Evolutionary conservation across 2,113 vertebrate species (phyloP).

Genomic region (Cheirogaleus medius): DNA sequence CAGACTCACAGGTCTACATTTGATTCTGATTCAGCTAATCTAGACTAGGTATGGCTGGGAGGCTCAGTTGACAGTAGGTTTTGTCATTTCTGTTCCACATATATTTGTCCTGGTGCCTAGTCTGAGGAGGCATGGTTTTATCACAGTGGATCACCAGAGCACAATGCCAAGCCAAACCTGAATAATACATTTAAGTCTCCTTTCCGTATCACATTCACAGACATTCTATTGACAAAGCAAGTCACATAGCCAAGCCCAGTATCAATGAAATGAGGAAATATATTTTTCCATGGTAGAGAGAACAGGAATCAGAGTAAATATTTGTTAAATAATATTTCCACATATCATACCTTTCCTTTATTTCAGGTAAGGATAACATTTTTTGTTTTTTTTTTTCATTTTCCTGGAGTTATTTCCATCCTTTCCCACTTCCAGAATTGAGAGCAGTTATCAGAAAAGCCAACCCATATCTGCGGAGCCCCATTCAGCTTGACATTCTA

Average conservation of each 20-base stretch:
- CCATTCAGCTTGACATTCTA: background rate
- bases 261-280: background rate
- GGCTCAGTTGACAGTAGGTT: background rate
- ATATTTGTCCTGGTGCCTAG: background rate
- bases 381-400: background rate
- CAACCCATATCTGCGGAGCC: background rate
- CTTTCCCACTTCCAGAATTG: background rate
- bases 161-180: background rate
- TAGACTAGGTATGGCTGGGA: background rate
- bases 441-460: background rate
- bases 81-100: background rate
- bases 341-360: background rate
- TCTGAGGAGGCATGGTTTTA: background rate
- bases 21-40: background rate
- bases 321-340: background rate
- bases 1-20: background rate
- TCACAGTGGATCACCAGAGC: background rate
- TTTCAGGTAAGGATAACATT: background rate
- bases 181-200: rapidly evolving
- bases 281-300: background rate
- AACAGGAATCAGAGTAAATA: background rate
- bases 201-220: background rate
- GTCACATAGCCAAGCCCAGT: background rate
- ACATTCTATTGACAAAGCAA: background rate
- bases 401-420: background rate